Conservation (phyloP, 1,140 invertebrate genomes). For the Zaprionus vittiger region DNA sequence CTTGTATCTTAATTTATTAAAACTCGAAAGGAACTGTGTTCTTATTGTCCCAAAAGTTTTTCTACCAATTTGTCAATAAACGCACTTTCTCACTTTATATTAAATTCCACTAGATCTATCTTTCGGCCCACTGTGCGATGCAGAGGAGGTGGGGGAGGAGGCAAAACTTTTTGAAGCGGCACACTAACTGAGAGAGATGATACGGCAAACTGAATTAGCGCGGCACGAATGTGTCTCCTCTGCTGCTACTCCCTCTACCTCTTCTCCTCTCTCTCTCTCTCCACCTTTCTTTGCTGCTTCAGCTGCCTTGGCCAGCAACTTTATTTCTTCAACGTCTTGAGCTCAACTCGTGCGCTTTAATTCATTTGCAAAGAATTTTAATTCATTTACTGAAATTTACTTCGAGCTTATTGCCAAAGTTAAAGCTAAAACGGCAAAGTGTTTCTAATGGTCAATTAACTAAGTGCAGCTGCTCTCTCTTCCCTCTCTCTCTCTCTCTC, state of each 20-base stretch:
- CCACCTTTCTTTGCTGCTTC: neutral
- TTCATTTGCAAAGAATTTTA: slow-evolving; percentile 43
- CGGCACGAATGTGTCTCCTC: slow-evolving; percentile 37
- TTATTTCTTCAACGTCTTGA: slow-evolving; percentile 12
- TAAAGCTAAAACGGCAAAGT: slow-evolving; percentile 42
- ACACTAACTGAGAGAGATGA: slow-evolving; percentile 57
- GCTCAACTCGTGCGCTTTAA: slow-evolving; percentile 35
- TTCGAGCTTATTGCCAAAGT: slow-evolving; percentile 40
- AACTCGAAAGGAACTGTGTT: too few species aligned
- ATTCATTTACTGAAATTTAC: slow-evolving; percentile 38
- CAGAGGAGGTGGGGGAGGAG: neutral
- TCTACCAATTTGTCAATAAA: too few species aligned
- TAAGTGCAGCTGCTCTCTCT: slow-evolving; percentile 46
- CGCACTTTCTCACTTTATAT: too few species aligned
- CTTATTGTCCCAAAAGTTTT: too few species aligned
- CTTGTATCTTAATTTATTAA: too few species aligned
- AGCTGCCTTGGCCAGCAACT: neutral
- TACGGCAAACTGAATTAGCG: slow-evolving; percentile 69
- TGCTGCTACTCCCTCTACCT: neutral
- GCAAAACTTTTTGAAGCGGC: slow-evolving; percentile 42
- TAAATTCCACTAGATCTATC: too few species aligned
- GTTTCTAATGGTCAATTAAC: slow-evolving; percentile 51
- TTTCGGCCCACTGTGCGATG: too few species aligned
- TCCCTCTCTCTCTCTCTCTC: slow-evolving; percentile 19
- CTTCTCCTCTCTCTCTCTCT: neutral